phyloP scores from a whole-genome alignment of 2,113 vertebrate species.

The Sula dactylatra region DNA sequence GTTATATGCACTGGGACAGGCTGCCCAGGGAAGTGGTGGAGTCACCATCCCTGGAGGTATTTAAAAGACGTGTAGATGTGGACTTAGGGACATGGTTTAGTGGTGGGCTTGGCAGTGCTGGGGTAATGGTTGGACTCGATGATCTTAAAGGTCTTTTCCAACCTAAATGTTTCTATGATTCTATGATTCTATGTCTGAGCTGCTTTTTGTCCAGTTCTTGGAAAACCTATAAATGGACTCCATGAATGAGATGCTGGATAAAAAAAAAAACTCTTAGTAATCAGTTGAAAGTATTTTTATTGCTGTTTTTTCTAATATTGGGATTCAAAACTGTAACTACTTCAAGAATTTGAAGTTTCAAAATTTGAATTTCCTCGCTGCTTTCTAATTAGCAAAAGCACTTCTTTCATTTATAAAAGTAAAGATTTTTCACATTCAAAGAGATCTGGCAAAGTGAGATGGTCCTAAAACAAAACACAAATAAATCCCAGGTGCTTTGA shows the following conservation, averaged over 20 bases:
- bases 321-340: background rate
- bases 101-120: background rate
- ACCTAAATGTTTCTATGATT: background rate
- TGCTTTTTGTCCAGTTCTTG: background rate
- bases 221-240: background rate
- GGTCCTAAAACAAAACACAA: background rate
- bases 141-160: background rate
- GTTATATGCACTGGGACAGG: background rate
- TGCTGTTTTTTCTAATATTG: background rate
- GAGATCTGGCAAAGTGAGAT: background rate
- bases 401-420: background rate
- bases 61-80: background rate
- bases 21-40: background rate
- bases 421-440: background rate
- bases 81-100: background rate
- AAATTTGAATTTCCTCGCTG: background rate
- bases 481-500: background rate
- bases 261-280: background rate
- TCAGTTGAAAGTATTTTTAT: background rate
- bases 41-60: background rate
- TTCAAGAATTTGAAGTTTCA: background rate
- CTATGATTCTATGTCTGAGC: background rate
- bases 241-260: background rate
- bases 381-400: background rate
- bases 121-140: fast-evolving